These are phyloP conservation scores for Eulemur coronatus DNA, from an alignment of 2,797 vertebrate species.

Conservation along the genomic window DNA sequence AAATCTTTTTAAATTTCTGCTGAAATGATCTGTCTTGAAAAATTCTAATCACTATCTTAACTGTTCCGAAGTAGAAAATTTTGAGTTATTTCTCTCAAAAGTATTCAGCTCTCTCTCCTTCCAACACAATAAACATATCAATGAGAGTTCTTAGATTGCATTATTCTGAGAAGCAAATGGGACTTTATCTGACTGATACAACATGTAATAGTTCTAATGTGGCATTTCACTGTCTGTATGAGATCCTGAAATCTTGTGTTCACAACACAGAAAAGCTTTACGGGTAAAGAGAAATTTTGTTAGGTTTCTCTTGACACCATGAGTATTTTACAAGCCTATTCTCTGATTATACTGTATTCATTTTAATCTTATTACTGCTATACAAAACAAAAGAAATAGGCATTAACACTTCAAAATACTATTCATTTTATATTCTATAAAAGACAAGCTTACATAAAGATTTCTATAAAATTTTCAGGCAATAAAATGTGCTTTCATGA, in stretches of 20 bases:
- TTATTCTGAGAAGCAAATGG: slow-evolving; percentile 51
- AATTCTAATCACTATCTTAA: background rate
- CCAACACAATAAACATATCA: slow-evolving; percentile 60
- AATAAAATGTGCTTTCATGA: background rate
- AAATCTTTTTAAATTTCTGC: background rate
- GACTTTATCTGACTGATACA: slow-evolving; percentile 46
- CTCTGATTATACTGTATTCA: background rate
- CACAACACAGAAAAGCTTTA: slow-evolving; percentile 11
- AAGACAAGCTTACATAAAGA: slow-evolving; percentile 42
- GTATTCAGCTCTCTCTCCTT: slow-evolving; percentile 23
- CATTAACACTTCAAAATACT: slow-evolving; percentile 61
- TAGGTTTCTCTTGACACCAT: background rate
- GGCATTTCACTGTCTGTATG: background rate
- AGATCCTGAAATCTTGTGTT: background rate
- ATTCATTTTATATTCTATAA: slow-evolving; percentile 49
- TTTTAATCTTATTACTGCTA: slow-evolving; percentile 49
- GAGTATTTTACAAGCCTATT: slow-evolving; percentile 55
- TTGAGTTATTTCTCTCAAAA: slow-evolving; percentile 61
- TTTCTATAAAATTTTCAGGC: slow-evolving; percentile 29
- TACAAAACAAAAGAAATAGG: slow-evolving; percentile 43
- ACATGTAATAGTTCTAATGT: slow-evolving; percentile 5
- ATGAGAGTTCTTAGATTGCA: slow-evolving; percentile 50
- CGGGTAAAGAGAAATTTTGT: background rate
- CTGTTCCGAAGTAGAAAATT: slow-evolving; percentile 63
- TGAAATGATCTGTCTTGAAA: background rate